Conservation (phyloP, 2,797 vertebrate species). For the Diplodus sargus region DNA sequence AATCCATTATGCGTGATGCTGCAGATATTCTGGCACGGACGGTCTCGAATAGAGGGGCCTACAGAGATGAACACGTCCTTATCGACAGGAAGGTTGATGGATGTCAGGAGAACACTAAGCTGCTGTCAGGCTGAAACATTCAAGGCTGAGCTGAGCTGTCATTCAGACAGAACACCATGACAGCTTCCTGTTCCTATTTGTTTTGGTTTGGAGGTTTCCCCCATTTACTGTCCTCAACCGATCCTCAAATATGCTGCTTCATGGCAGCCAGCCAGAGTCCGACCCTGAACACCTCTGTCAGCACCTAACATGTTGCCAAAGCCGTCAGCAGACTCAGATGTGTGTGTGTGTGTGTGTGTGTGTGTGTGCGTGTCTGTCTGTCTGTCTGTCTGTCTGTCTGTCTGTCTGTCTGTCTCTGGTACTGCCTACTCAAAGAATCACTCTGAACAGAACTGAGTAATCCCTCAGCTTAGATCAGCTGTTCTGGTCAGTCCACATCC, state of each 20-base stretch:
- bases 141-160: neutral
- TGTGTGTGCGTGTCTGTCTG: no score
- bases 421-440: neutral
- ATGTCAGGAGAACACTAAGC: neutral
- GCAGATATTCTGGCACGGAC: no score
- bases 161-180: conserved; percentile 4
- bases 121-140: neutral
- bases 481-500: neutral
- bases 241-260: neutral
- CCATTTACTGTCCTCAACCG: neutral
- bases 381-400: no score
- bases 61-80: neutral
- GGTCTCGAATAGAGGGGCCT: neutral
- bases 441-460: neutral
- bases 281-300: conserved; percentile 10
- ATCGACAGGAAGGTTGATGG: neutral
- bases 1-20: no score
- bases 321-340: neutral
- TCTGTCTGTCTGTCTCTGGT: no score
- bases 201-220: conserved; percentile 18
- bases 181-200: neutral
- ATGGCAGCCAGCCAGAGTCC: neutral
- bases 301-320: neutral
- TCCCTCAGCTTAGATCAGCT: neutral
- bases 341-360: neutral